Evolutionary conservation across 2,888 invertebrate species (phyloP), one percentile per base, ranked within the genome.

Genomic region (Amorpha juglandis): DNA sequence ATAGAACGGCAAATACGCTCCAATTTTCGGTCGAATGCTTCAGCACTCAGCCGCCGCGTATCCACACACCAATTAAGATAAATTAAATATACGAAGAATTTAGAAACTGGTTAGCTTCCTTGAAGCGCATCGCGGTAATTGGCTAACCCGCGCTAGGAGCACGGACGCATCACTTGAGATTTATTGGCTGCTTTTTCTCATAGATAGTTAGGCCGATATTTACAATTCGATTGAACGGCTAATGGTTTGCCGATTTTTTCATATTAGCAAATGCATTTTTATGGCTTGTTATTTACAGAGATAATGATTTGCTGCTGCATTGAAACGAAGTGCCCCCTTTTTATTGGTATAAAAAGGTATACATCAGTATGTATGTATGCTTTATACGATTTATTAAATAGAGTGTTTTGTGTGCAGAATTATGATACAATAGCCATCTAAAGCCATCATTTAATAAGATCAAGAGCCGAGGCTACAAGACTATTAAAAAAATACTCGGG

Each of bases 11-110:
- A 86, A 88, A 88, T 88, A 87, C 83, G 87, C 86, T 88, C 84
- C 83, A 86, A 90, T 90, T 90, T 88, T 90, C 90, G 91, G 91
- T 92, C 89, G 86, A 86, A 87, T 90, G 91, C 88, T 78, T 86
- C 58, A 12, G 79, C 88, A 81, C 78, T 86, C 58, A 42, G 79
- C 88, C 81, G 79, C 83, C 80, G 82, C 85, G 86, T 86, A 90
- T 89, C 88, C 83, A 89, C 88, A 90, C 88, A 90, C 89, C 89
- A 92, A 92, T 93, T 92, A 91, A 91, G 89, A 84, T 89, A 86
- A 91, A 92, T 90, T 90, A 91, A 91, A 91, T 89, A 91, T 90
- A 92, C 90, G 88, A 90, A 92, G 92, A 92, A 92, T 92, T 92
- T 93, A 93, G 93, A 92, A 92, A 93, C 90, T 91, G 88, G 87